phyloP scores from a whole-genome alignment of 2,888 invertebrate species.

The Dromius quadrimaculatus region DNA sequence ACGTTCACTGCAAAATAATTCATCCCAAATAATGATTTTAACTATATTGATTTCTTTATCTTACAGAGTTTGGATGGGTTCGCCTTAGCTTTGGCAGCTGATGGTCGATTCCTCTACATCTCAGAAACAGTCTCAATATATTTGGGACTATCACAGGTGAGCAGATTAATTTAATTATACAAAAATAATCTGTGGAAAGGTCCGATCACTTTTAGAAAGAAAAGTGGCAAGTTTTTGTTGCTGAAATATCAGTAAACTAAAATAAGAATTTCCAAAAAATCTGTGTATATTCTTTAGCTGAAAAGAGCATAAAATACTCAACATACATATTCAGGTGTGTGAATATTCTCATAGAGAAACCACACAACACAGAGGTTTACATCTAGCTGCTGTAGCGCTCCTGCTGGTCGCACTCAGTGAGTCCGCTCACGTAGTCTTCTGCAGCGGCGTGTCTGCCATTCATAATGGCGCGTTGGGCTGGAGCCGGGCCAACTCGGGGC shows the following conservation, averaged over 20 bases:
- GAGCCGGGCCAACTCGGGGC: constrained; percentile 53
- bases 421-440: constrained; percentile 73
- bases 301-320: no score
- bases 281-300: no score
- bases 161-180: no score
- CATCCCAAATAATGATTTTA: no score
- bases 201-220: no score
- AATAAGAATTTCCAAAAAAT: no score
- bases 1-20: no score
- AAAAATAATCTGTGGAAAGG: no score
- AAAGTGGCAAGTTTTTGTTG: no score
- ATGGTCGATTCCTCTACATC: constrained; percentile 98
- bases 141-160: constrained; percentile 98
- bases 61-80: constrained; percentile 96
- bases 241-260: no score
- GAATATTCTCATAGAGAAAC: background rate
- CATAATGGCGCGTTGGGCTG: constrained; percentile 66
- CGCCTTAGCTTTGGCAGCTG: constrained; percentile 94
- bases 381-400: constrained; percentile 52
- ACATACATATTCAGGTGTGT: background rate
- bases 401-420: constrained; percentile 60
- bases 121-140: constrained; percentile 99
- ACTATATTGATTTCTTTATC: no score
- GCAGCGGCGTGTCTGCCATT: constrained; percentile 74
- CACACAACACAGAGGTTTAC: constrained; percentile 19